Evolutionary conservation across 2,888 invertebrate genomes (phyloP).

Genomic region (Pollenia angustigena): DNA sequence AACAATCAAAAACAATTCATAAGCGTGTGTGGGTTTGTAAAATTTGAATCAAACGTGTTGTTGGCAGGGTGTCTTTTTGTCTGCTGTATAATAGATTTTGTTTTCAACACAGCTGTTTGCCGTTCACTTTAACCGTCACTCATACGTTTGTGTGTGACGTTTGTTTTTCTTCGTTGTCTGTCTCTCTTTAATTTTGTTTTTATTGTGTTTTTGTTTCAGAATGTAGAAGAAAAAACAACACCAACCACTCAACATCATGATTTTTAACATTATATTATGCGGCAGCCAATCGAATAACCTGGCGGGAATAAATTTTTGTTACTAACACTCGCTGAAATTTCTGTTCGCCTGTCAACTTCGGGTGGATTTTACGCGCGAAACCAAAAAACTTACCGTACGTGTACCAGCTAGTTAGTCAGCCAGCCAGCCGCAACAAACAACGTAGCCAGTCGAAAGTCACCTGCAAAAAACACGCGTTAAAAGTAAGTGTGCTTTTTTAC

Average conservation of each 20-base stretch:
- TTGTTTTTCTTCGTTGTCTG: not conserved
- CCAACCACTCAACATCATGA: not conserved
- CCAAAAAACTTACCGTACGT: slow-evolving; percentile 76
- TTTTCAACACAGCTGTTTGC: slow-evolving; percentile 40
- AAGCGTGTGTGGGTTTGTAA: not conserved
- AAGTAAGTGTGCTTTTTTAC: not conserved
- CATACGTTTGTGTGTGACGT: slow-evolving; percentile 1
- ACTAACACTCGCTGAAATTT: slow-evolving; percentile 57
- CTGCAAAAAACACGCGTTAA: slow-evolving; percentile 42
- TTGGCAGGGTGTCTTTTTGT: slow-evolving; percentile 22
- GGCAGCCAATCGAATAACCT: slow-evolving; percentile 67
- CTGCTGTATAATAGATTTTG: slow-evolving; percentile 13
- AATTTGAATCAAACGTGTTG: slow-evolving; percentile 43
- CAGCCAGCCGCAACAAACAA: slow-evolving; percentile 21
- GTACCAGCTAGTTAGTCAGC: slow-evolving; percentile 18
- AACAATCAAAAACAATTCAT: not conserved
- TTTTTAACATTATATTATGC: not conserved
- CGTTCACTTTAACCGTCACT: slow-evolving; percentile 29
- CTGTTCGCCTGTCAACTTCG: slow-evolving; percentile 82
- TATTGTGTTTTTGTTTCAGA: not conserved
- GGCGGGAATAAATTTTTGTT: slow-evolving; percentile 66
- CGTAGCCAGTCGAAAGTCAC: not conserved
- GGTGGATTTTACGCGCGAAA: slow-evolving; percentile 84
- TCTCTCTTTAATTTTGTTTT: slow-evolving; percentile 3
- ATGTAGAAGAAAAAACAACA: slow-evolving; percentile 16